phyloP scores from a whole-genome alignment of 1,140 invertebrate genomes.

The Bombus waltoni region DNA sequence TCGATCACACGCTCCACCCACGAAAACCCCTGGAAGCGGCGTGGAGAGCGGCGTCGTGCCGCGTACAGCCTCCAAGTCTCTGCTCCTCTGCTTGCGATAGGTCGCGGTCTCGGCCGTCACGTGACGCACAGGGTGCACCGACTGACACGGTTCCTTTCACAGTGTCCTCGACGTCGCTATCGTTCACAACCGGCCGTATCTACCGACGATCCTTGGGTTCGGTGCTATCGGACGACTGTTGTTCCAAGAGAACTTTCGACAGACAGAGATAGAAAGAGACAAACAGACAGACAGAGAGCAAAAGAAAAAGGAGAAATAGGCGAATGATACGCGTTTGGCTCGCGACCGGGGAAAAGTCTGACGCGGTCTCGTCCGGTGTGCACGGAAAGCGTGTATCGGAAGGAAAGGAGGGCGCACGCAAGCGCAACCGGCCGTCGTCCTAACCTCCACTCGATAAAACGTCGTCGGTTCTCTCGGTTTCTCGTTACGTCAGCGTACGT shows the following conservation, averaged over 20 bases:
- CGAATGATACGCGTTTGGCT: not conserved
- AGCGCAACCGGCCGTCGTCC: slow-evolving; percentile 54
- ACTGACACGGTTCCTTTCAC: not conserved
- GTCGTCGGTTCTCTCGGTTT: slow-evolving; percentile 20
- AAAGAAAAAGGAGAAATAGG: not conserved
- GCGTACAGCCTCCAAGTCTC: not conserved
- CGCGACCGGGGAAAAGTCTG: slow-evolving; percentile 5
- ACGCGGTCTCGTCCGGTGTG: not conserved
- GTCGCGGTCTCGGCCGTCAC: slow-evolving; percentile 43
- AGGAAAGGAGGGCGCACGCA: slow-evolving; percentile 62
- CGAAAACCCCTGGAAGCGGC: not conserved
- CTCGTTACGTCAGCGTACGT: slow-evolving; percentile 62
- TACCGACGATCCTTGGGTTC: too few species aligned
- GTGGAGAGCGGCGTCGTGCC: not conserved
- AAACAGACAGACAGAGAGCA: not conserved
- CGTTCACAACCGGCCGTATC: too few species aligned
- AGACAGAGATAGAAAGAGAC: not conserved
- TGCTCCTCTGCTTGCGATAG: slow-evolving; percentile 20
- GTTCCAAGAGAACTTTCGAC: too few species aligned
- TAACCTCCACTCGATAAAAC: slow-evolving; percentile 60
- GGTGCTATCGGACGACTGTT: too few species aligned
- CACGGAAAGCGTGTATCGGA: slow-evolving; percentile 7
- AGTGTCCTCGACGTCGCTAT: not conserved
- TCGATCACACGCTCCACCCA: slow-evolving; percentile 35
- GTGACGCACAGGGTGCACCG: slow-evolving; percentile 38